These are phyloP conservation scores for Euplagia quadripunctaria DNA, from an alignment of 2,888 invertebrate genomes.

Conservation along the genomic window DNA sequence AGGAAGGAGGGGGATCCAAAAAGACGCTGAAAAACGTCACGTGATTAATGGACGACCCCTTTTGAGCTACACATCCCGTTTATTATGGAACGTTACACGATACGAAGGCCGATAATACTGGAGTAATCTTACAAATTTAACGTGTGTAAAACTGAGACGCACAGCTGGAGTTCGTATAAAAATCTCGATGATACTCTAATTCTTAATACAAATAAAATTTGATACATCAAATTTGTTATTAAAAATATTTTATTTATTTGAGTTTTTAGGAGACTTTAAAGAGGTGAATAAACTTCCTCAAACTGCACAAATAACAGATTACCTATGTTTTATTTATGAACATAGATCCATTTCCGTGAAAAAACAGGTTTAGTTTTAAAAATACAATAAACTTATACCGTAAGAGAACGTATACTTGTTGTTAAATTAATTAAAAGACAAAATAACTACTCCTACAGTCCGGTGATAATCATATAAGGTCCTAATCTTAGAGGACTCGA, in stretches of 20 bases:
- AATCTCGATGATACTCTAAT: not conserved
- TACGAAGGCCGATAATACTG: not conserved
- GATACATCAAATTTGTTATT: not conserved
- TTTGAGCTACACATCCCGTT: too few species aligned
- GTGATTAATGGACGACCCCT: too few species aligned
- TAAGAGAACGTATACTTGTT: not conserved
- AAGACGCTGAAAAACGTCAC: too few species aligned
- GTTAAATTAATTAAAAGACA: not conserved
- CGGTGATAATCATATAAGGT: too few species aligned
- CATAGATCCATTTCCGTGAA: not conserved
- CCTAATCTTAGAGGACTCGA: too few species aligned
- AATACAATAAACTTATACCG: not conserved
- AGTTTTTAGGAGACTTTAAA: slow-evolving; percentile 3
- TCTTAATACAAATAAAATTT: not conserved
- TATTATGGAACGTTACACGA: not conserved
- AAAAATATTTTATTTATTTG: slow-evolving; percentile 4
- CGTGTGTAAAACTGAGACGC: not conserved
- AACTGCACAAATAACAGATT: slow-evolving; percentile 5
- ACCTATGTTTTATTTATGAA: slow-evolving; percentile 5
- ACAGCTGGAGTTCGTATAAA: not conserved
- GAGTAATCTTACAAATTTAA: not conserved
- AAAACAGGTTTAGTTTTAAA: not conserved
- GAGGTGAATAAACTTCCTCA: slow-evolving; percentile 12
- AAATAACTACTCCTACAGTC: not conserved
- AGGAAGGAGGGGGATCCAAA: too few species aligned